These are phyloP conservation scores for Sakesphorus luctuosus DNA, from an alignment of 2,113 vertebrate species.

Conservation along the genomic window DNA sequence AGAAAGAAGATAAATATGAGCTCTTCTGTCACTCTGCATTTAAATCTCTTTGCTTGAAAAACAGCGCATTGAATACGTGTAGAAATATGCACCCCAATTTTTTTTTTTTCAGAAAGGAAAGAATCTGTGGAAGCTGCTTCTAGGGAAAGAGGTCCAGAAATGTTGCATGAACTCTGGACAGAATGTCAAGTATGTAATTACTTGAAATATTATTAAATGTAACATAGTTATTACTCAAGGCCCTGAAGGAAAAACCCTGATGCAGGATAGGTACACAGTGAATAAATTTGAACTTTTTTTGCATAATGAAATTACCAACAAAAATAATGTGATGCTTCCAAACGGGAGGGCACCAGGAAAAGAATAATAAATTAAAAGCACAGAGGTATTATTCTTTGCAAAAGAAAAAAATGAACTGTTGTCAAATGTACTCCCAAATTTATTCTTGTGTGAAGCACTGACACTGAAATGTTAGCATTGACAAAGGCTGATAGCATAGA, in stretches of 20 bases:
- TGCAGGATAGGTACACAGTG: neutral
- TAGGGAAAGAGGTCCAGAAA: neutral
- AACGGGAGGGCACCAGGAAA: neutral
- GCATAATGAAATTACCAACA: neutral
- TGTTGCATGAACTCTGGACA: neutral
- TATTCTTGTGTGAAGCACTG: neutral
- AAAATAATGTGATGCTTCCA: neutral
- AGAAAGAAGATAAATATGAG: neutral
- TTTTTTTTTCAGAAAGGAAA: neutral
- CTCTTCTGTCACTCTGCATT: neutral
- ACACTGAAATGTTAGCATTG: neutral
- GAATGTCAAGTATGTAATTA: neutral
- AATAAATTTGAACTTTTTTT: neutral
- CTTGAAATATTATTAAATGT: neutral
- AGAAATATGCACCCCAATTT: neutral
- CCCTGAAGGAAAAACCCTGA: neutral
- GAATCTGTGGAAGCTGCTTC: neutral
- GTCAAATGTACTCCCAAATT: neutral
- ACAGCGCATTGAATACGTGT: neutral
- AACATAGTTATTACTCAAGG: neutral
- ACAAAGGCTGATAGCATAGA: neutral
- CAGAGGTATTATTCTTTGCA: neutral
- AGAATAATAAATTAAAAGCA: neutral
- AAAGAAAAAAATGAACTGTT: neutral
- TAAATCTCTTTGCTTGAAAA: neutral